phyloP scores from a whole-genome alignment of 2,797 vertebrate species.

The Champsocephalus esox region DNA sequence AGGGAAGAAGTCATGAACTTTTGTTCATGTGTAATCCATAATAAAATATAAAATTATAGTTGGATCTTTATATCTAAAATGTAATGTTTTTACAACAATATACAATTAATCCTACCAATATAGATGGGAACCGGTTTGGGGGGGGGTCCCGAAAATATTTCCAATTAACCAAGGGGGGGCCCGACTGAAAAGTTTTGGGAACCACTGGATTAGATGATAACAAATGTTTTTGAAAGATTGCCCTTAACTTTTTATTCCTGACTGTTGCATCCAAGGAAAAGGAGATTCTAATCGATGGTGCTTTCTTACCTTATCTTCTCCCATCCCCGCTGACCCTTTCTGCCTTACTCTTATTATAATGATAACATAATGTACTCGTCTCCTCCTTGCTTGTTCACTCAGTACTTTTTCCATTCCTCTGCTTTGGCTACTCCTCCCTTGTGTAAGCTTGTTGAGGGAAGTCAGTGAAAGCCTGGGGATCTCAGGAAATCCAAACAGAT shows the following conservation, averaged over 20 bases:
- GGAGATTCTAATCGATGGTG: neutral
- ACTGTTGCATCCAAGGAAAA: neutral
- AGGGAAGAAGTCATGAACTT: too few relatives aligned
- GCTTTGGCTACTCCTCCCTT: conserved; percentile 16
- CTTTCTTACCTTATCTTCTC: conserved; percentile 21
- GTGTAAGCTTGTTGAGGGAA: conserved; percentile 52
- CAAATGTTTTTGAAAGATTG: neutral
- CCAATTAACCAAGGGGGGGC: too few relatives aligned
- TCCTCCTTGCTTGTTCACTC: conserved; percentile 24
- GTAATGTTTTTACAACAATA: too few relatives aligned
- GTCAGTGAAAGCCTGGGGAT: conserved; percentile 68
- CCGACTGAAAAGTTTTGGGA: too few relatives aligned
- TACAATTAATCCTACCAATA: too few relatives aligned
- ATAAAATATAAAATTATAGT: too few relatives aligned
- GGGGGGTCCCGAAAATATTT: too few relatives aligned
- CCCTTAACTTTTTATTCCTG: neutral
- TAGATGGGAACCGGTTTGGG: too few relatives aligned
- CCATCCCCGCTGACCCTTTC: conserved; percentile 13
- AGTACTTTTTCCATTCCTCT: conserved; percentile 8
- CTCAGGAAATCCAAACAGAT: conserved; percentile 74
- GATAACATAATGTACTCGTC: conserved; percentile 30
- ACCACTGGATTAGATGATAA: neutral
- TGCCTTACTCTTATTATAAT: conserved; percentile 7
- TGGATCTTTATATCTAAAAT: too few relatives aligned
- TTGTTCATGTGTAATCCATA: too few relatives aligned